Evolutionary conservation across 2,113 vertebrate genomes (phyloP).

Genomic region (Nannobrachium achirus): DNA sequence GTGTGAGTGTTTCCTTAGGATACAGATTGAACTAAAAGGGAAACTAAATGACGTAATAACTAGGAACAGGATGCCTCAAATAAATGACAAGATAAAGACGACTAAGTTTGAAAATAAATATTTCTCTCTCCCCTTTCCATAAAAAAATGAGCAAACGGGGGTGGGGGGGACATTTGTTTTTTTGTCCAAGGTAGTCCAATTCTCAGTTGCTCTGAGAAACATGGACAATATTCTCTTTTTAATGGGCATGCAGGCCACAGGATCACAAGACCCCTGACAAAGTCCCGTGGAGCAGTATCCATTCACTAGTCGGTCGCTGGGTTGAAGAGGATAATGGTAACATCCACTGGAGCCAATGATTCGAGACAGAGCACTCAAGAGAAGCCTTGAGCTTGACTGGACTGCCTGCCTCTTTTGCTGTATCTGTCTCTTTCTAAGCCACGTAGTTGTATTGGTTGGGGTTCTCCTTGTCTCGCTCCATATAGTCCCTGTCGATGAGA

Average conservation of each 20-base stretch:
- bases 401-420: conserved; percentile 66
- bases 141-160: conserved; percentile 53
- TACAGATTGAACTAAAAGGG: conserved; percentile 50
- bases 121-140: conserved; percentile 56
- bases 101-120: conserved; percentile 82
- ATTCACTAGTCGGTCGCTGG: conserved; percentile 87
- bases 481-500: conserved; percentile 99
- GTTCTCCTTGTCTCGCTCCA: conserved; percentile 99
- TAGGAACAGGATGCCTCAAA: conserved; percentile 63
- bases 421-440: conserved; percentile 81
- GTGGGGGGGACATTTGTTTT: conserved; percentile 55
- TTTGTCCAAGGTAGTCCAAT: conserved; percentile 57
- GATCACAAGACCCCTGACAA: conserved; percentile 85
- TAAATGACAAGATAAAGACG: conserved; percentile 58
- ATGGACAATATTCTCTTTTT: conserved; percentile 85
- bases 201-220: conserved; percentile 69
- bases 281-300: conserved; percentile 85
- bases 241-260: conserved; percentile 91
- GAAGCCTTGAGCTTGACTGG: conserved; percentile 80
- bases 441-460: conserved; percentile 99
- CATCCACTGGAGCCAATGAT: conserved; percentile 86
- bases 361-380: conserved; percentile 82
- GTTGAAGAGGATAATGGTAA: conserved; percentile 86
- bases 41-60: conserved; percentile 58
- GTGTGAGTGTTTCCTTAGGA: conserved; percentile 62